These are phyloP conservation scores for Plectrocnemia conspersa DNA, from an alignment of 1,140 invertebrate species.

Conservation along the genomic window DNA sequence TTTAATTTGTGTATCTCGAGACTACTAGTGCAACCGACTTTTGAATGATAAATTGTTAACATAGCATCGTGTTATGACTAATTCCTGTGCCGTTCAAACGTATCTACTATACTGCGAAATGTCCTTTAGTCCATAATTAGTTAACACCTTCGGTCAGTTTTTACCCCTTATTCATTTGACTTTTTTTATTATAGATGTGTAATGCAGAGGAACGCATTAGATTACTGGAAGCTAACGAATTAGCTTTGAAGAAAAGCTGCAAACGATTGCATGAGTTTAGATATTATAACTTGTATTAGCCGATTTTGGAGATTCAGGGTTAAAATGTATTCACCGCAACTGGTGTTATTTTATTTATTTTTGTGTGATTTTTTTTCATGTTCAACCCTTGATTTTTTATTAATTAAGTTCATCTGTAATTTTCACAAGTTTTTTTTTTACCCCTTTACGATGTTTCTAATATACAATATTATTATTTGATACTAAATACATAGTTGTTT, in stretches of 20 bases:
- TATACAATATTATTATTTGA: neutral
- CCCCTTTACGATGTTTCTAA: neutral
- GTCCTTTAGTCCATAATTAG: neutral
- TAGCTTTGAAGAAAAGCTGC: slow-evolving; percentile 30
- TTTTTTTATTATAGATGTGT: slow-evolving; percentile 29
- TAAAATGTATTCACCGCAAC: too few relatives aligned
- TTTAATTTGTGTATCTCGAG: slow-evolving; percentile 16
- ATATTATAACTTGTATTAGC: slow-evolving; percentile 11
- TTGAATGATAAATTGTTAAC: slow-evolving; percentile 17
- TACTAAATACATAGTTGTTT: neutral
- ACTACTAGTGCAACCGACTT: slow-evolving; percentile 11
- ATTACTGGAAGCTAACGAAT: slow-evolving; percentile 28
- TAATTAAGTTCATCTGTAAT: slow-evolving; percentile 17
- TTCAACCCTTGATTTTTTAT: neutral
- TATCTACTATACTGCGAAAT: neutral
- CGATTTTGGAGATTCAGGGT: neutral
- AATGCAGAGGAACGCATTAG: slow-evolving; percentile 30
- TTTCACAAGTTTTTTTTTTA: neutral
- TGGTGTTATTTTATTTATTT: too few relatives aligned
- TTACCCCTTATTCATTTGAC: slow-evolving; percentile 1
- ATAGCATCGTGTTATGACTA: too few relatives aligned
- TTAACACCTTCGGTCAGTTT: neutral
- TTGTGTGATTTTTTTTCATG: neutral
- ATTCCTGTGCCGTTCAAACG: neutral
- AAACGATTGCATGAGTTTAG: slow-evolving; percentile 32